These are phyloP conservation scores for Bugulina stolonifera DNA, from an alignment of 2,888 invertebrate genomes.

Conservation along the genomic window DNA sequence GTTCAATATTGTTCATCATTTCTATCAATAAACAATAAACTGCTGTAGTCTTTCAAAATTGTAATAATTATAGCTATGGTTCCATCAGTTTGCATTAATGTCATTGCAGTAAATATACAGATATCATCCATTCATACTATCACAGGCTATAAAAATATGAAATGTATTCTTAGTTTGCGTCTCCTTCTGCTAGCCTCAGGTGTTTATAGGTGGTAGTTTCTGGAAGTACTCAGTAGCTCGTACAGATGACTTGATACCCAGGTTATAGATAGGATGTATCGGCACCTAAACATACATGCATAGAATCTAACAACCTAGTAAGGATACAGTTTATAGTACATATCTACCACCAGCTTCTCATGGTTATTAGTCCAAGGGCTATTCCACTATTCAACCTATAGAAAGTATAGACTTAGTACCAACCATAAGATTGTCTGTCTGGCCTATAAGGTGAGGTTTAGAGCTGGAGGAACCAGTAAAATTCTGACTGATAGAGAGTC, in stretches of 20 bases:
- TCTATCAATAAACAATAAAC: no score
- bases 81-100: no score
- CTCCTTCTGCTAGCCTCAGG: background rate
- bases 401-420: slow-evolving; percentile 34
- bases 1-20: no score
- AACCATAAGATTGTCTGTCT: slow-evolving; percentile 65
- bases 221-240: slow-evolving; percentile 49
- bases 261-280: slow-evolving; percentile 77
- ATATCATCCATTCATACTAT: no score
- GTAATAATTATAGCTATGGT: no score
- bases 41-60: no score
- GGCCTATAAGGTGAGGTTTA: slow-evolving; percentile 60
- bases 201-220: slow-evolving; percentile 32
- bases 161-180: no score
- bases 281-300: slow-evolving; percentile 61
- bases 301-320: no score
- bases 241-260: slow-evolving; percentile 63
- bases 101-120: no score
- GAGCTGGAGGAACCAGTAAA: slow-evolving; percentile 52
- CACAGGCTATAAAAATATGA: no score
- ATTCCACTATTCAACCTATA: background rate
- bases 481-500: slow-evolving; percentile 81
- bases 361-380: slow-evolving; percentile 28
- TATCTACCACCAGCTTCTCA: no score
- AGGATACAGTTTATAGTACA: no score